phyloP scores from a whole-genome alignment of 2,797 vertebrate genomes.

The Holocentrus rufus region DNA sequence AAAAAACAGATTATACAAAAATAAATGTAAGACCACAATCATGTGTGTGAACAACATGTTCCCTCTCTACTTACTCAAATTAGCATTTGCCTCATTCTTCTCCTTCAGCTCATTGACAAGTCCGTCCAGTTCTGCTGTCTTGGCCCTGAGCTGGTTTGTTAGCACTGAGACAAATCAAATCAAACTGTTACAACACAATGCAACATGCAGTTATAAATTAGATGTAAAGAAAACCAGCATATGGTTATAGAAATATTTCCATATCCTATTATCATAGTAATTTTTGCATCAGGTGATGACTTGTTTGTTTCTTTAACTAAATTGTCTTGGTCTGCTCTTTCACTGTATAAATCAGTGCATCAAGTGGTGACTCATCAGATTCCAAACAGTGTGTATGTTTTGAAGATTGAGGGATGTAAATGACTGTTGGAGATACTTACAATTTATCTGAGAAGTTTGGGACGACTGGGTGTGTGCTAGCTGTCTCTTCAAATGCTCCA shows the following conservation, averaged over 20 bases:
- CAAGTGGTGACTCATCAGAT: too few species aligned
- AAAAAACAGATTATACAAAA: neutral
- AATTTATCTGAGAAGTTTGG: neutral
- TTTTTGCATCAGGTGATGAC: too few species aligned
- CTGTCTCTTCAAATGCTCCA: conserved; percentile 36
- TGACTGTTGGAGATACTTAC: conserved; percentile 30
- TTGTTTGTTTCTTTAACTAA: too few species aligned
- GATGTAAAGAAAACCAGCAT: neutral
- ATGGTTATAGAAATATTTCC: neutral
- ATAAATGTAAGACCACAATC: neutral
- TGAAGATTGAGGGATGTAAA: neutral
- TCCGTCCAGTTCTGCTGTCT: conserved; percentile 17
- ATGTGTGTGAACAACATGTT: neutral
- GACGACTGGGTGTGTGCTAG: neutral
- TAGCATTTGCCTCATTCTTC: conserved; percentile 18
- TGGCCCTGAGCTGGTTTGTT: conserved; percentile 13
- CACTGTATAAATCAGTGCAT: too few species aligned
- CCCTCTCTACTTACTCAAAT: conserved; percentile 47
- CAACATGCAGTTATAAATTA: too few species aligned
- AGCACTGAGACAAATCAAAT: conserved; percentile 36
- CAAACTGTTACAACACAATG: neutral
- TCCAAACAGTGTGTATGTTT: too few species aligned
- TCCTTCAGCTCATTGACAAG: conserved; percentile 24
- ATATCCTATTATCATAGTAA: too few species aligned
- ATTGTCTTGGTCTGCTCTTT: too few species aligned